phyloP scores from a whole-genome alignment of 2,113 vertebrate genomes.

The Saguinus imperator region DNA sequence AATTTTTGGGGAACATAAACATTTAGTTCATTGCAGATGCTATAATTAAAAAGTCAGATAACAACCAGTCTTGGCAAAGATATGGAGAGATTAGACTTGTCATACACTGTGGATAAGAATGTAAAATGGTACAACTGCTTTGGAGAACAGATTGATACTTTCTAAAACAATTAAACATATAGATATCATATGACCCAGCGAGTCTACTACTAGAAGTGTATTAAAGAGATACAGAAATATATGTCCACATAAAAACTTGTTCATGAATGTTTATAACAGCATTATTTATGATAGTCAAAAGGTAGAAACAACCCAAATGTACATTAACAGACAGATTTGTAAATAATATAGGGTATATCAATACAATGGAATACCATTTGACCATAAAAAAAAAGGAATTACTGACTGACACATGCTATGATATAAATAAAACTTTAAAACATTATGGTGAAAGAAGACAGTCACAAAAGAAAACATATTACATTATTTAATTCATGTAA shows the following conservation, averaged over 20 bases:
- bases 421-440: not conserved
- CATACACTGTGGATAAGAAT: not conserved
- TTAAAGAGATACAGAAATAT: not conserved
- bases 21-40: not conserved
- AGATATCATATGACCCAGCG: not conserved
- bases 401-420: not conserved
- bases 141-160: not conserved
- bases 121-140: not conserved
- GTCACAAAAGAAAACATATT: not conserved
- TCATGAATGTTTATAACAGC: not conserved
- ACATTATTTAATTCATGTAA: not conserved
- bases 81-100: not conserved
- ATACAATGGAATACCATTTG: not conserved
- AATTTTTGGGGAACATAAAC: not conserved
- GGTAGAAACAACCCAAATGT: not conserved
- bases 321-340: not conserved
- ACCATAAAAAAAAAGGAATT: not conserved
- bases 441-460: not conserved
- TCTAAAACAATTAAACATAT: not conserved
- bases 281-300: not conserved
- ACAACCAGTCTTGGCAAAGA: not conserved
- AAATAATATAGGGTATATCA: not conserved
- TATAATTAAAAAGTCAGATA: not conserved
- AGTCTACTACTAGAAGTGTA: not conserved
- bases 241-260: not conserved